A percentile compares a stretch with the other conserved stretches of the same genome.
Conservation (phyloP, 2,888 invertebrate genomes). For the Copidosoma aretas region DNA sequence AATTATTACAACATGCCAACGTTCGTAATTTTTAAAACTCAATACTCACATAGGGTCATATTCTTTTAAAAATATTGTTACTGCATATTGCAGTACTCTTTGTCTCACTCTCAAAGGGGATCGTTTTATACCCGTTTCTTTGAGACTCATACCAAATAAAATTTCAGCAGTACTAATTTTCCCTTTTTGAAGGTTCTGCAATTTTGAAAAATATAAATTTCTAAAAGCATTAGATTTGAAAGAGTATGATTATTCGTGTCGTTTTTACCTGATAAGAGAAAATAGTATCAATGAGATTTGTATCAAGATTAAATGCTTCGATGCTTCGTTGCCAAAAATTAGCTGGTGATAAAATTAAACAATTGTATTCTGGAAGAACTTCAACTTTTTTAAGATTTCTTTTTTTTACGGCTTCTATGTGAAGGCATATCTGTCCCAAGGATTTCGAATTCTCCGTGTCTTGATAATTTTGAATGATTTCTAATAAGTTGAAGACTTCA, state of each 20-base stretch:
- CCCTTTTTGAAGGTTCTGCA: slow-evolving; percentile 80
- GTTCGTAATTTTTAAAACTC: background rate
- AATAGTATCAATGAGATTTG: slow-evolving; percentile 80
- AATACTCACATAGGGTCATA: slow-evolving; percentile 76
- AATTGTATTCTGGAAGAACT: slow-evolving; percentile 89
- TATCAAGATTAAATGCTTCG: slow-evolving; percentile 79
- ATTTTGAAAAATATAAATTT: no score
- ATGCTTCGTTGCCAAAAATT: slow-evolving; percentile 91
- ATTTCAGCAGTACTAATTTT: slow-evolving; percentile 87
- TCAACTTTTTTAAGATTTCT: slow-evolving; percentile 67
- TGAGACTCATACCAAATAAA: slow-evolving; percentile 89
- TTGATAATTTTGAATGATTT: slow-evolving; percentile 85
- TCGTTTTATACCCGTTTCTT: slow-evolving; percentile 88
- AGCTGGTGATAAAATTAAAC: slow-evolving; percentile 89
- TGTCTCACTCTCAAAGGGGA: slow-evolving; percentile 86
- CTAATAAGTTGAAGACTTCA: slow-evolving; percentile 86
- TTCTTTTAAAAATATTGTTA: slow-evolving; percentile 84
- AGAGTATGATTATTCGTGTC: background rate
- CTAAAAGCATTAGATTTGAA: no score
- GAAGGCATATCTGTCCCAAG: slow-evolving; percentile 82
- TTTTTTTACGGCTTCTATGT: slow-evolving; percentile 80
- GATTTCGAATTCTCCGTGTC: slow-evolving; percentile 74
- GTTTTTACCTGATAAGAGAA: slow-evolving; percentile 78
- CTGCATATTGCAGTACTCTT: slow-evolving; percentile 85
- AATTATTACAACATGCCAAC: background rate